phyloP scores from a whole-genome alignment of 2,888 invertebrate genomes.

The Caenorhabditis macrosperma region DNA sequence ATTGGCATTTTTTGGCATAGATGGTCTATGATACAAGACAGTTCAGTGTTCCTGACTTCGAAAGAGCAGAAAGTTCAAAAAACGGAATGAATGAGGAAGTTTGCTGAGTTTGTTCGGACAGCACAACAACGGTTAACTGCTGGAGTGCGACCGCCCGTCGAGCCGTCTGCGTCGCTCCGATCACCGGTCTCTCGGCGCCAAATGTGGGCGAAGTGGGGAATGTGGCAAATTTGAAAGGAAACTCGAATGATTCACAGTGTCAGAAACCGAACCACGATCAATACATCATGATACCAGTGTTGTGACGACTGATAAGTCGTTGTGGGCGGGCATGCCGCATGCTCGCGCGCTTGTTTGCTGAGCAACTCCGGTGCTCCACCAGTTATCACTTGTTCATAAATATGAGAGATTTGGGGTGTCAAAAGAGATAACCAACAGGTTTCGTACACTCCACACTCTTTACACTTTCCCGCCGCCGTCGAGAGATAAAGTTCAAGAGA shows the following conservation, averaged over 20 bases:
- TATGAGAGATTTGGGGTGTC: background rate
- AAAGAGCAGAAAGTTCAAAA: background rate
- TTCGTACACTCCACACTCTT: background rate
- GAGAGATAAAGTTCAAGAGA: slow-evolving; percentile 27
- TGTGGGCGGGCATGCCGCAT: background rate
- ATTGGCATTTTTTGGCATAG: slow-evolving; percentile 1
- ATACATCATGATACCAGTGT: background rate
- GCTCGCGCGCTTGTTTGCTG: slow-evolving; percentile 33
- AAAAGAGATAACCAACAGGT: background rate
- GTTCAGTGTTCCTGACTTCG: too few relatives aligned
- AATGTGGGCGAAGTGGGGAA: slow-evolving; percentile 4
- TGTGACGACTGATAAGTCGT: slow-evolving; percentile 32
- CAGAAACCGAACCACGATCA: slow-evolving; percentile 15
- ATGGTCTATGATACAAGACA: too few relatives aligned
- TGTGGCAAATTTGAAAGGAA: slow-evolving; percentile 39
- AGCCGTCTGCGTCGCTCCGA: slow-evolving; percentile 26
- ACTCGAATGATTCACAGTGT: slow-evolving; percentile 14
- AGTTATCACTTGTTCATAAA: slow-evolving; percentile 36
- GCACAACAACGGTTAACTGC: slow-evolving; percentile 32
- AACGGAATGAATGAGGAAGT: slow-evolving; percentile 9
- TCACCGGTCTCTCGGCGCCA: slow-evolving; percentile 24
- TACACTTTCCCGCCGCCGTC: too few relatives aligned
- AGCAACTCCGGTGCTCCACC: slow-evolving; percentile 13
- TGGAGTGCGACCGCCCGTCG: slow-evolving; percentile 34
- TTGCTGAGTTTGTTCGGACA: slow-evolving; percentile 11